A percentile compares a stretch with the other conserved stretches of the same genome.
Evolutionary conservation across 1,140 invertebrate species (phyloP).

Genomic region (Lordiphosa mommai): DNA sequence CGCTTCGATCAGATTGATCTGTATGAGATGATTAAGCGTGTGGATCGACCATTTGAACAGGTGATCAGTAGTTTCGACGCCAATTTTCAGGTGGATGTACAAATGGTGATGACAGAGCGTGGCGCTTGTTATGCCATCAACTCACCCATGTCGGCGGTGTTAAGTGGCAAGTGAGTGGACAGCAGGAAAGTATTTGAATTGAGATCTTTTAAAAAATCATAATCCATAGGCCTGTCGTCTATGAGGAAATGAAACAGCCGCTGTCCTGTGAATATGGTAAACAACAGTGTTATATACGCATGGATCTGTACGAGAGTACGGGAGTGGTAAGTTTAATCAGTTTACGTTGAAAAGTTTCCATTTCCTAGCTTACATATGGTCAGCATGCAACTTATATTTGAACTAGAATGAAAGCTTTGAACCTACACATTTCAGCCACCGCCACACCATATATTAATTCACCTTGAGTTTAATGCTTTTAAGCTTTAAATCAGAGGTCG

Average conservation of each 20-base stretch:
- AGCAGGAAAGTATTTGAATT: too few species aligned
- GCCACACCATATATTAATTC: too few species aligned
- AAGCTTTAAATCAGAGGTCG: too few species aligned
- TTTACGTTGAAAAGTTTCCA: too few species aligned
- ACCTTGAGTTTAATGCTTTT: too few species aligned
- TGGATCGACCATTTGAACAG: constrained; percentile 79
- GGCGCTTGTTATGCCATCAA: constrained; percentile 85
- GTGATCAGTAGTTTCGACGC: constrained; percentile 79
- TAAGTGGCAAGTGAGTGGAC: constrained; percentile 62
- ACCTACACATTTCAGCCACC: too few species aligned
- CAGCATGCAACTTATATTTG: too few species aligned
- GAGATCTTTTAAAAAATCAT: background rate
- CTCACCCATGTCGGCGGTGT: constrained; percentile 79
- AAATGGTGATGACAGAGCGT: constrained; percentile 82
- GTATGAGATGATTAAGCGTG: constrained; percentile 65
- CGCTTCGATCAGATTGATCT: constrained; percentile 77
- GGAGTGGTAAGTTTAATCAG: constrained; percentile 52
- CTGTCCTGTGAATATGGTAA: constrained; percentile 71
- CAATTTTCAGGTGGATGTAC: constrained; percentile 78
- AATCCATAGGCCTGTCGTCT: constrained; percentile 29
- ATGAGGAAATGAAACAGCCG: constrained; percentile 45
- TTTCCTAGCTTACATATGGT: too few species aligned
- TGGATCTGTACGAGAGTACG: constrained; percentile 74
- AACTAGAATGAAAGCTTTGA: too few species aligned
- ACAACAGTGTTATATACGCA: constrained; percentile 72